Evolutionary conservation across 2,113 vertebrate species (phyloP).

Genomic region (Mellivora capensis): DNA sequence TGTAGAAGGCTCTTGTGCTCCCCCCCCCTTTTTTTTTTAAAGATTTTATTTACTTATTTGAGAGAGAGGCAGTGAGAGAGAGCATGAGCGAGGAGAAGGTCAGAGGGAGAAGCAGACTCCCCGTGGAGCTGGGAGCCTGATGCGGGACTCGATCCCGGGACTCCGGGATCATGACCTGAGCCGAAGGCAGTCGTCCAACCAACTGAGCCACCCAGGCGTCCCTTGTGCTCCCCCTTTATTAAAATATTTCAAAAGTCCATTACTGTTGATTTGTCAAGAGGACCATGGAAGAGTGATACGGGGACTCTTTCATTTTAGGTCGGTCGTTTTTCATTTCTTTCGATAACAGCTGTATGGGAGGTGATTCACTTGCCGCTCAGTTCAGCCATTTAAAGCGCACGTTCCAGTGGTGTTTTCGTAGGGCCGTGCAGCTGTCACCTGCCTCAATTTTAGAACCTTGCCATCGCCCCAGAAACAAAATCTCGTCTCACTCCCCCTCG

Average conservation of each 20-base stretch:
- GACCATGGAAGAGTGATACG: neutral
- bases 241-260: neutral
- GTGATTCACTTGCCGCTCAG: neutral
- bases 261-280: neutral
- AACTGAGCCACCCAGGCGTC: too few relatives aligned
- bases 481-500: fast-evolving
- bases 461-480: neutral
- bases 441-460: neutral
- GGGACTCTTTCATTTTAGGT: neutral
- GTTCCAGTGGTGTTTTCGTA: neutral
- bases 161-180: too few relatives aligned
- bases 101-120: too few relatives aligned
- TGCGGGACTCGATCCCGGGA: too few relatives aligned
- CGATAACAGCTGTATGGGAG: neutral
- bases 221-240: neutral
- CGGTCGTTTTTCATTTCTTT: neutral
- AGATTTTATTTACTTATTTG: too few relatives aligned
- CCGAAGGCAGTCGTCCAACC: too few relatives aligned
- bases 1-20: neutral
- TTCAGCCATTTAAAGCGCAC: neutral
- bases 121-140: too few relatives aligned
- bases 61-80: too few relatives aligned
- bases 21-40: too few relatives aligned
- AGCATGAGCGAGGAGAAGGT: too few relatives aligned
- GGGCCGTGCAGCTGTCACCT: neutral